Evolutionary conservation across 2,888 invertebrate genomes (phyloP).

Genomic region (Pristionchus arcanus): DNA sequence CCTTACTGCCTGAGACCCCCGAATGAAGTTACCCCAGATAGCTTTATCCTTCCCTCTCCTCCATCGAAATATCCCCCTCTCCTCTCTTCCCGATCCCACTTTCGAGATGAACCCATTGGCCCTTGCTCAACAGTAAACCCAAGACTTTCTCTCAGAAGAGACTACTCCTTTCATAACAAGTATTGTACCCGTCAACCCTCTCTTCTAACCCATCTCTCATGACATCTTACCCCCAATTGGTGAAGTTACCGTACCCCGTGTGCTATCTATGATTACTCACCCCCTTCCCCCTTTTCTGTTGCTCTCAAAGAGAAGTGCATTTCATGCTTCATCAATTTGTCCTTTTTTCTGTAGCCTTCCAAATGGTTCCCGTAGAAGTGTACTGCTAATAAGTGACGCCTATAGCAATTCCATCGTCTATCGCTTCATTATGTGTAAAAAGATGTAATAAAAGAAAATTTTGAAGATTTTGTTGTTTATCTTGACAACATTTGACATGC

Average conservation of each 20-base stretch:
- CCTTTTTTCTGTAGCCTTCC: conserved; percentile 31
- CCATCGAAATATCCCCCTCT: not conserved
- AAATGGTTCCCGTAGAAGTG: conserved; percentile 37
- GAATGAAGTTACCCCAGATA: conserved; percentile 12
- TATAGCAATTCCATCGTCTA: not conserved
- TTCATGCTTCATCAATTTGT: conserved; percentile 43
- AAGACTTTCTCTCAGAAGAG: conserved; percentile 28
- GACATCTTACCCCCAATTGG: conserved; percentile 42
- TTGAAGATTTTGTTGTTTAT: not conserved
- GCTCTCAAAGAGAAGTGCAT: conserved; percentile 53
- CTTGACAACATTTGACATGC: not conserved
- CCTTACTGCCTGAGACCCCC: conserved; percentile 1
- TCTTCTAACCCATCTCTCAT: not conserved
- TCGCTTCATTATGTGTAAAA: conserved; percentile 50
- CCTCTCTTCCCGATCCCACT: not conserved
- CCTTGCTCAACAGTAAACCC: conserved; percentile 1
- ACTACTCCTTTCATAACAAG: conserved; percentile 34
- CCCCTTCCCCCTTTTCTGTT: conserved; percentile 23
- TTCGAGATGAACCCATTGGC: not conserved
- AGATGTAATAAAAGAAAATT: conserved; percentile 35
- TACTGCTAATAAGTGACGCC: conserved; percentile 42
- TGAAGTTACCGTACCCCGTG: conserved; percentile 45
- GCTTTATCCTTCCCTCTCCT: not conserved
- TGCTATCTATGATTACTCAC: conserved; percentile 8
- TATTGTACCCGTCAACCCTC: not conserved